Conservation (phyloP, 2,888 invertebrate species). For the Leuctra nigra region DNA sequence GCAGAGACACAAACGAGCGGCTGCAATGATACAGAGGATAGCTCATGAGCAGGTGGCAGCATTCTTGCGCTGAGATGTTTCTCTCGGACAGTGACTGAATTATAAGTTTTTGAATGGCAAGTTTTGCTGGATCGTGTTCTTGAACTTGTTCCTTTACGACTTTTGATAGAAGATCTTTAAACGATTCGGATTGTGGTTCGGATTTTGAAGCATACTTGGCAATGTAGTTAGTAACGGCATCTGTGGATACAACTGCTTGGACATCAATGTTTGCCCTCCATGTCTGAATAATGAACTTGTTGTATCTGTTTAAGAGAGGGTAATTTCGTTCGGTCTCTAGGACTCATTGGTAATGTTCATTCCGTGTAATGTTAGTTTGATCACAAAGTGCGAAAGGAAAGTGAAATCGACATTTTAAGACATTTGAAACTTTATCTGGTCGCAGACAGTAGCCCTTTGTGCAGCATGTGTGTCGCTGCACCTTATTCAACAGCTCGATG, state of each 20-base stretch:
- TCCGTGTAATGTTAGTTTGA: background rate
- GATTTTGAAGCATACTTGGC: constrained; percentile 24
- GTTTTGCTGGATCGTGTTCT: background rate
- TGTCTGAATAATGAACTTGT: background rate
- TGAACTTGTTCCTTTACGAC: background rate
- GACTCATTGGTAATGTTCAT: background rate
- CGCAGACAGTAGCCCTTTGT: constrained; percentile 17
- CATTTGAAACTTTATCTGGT: constrained; percentile 11
- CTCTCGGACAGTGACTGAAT: background rate
- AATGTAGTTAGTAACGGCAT: constrained; percentile 24
- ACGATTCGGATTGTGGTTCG: constrained; percentile 7
- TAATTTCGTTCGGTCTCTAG: constrained; percentile 20
- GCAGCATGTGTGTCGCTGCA: constrained; percentile 16
- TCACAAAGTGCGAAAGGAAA: constrained; percentile 17
- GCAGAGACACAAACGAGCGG: background rate
- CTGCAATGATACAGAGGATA: background rate
- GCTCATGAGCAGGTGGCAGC: background rate
- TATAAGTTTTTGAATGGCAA: background rate
- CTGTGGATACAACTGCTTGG: background rate
- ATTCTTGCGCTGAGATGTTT: background rate
- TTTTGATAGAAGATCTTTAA: too few relatives aligned
- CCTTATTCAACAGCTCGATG: constrained; percentile 15
- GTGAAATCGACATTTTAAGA: constrained; percentile 20
- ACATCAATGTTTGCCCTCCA: background rate
- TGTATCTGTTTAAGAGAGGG: constrained; percentile 10